Conservation (phyloP, 2,113 vertebrate genomes). For the Lampris megalopsis region DNA sequence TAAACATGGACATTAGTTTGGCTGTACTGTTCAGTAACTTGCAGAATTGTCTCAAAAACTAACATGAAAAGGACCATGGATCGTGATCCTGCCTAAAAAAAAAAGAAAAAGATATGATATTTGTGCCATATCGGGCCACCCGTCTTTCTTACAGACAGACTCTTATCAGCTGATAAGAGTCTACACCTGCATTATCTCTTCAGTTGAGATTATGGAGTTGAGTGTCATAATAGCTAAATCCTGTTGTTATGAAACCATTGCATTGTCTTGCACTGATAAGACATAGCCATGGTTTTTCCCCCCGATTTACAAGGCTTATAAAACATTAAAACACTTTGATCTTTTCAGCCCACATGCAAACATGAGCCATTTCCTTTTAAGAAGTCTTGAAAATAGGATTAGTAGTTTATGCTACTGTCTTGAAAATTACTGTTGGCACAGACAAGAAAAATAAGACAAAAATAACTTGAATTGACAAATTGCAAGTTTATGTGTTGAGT, state of each 20-base stretch:
- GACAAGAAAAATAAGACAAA: neutral
- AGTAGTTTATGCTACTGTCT: neutral
- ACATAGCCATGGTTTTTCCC: slow-evolving; percentile 4
- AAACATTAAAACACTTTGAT: slow-evolving; percentile 8
- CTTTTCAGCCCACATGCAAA: neutral
- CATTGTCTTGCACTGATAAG: slow-evolving; percentile 32
- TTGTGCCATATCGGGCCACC: neutral
- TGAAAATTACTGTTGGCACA: neutral
- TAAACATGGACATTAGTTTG: too few relatives aligned
- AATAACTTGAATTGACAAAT: neutral
- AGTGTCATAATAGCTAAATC: slow-evolving; percentile 61
- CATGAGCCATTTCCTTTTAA: neutral
- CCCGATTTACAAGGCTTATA: neutral
- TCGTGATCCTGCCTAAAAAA: too few relatives aligned
- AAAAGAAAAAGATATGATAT: too few relatives aligned
- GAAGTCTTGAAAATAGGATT: slow-evolving; percentile 16
- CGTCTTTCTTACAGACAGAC: slow-evolving; percentile 46
- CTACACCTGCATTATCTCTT: slow-evolving; percentile 61
- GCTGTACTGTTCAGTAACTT: too few relatives aligned
- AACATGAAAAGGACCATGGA: too few relatives aligned
- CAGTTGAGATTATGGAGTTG: slow-evolving; percentile 53
- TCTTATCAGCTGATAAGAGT: slow-evolving; percentile 64
- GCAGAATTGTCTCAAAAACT: too few relatives aligned
- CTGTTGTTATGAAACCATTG: slow-evolving; percentile 41
- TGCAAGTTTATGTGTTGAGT: too few relatives aligned